A percentile compares a stretch with the other conserved stretches of the same genome.
Evolutionary conservation across 1,140 invertebrate species (phyloP).

Genomic region (Platyura marginata): DNA sequence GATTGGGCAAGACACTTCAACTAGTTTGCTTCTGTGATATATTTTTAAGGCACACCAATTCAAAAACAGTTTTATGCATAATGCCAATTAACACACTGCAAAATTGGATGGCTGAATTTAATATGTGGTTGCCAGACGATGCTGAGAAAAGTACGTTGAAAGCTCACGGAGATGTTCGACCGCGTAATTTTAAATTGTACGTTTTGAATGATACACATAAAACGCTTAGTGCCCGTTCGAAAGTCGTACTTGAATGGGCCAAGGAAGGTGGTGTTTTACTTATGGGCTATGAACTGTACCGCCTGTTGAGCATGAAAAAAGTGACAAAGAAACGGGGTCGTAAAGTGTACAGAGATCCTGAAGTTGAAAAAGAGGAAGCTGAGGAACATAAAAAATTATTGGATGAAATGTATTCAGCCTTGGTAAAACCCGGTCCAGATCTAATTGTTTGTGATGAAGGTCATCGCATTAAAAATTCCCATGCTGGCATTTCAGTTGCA

Average conservation of each 20-base stretch:
- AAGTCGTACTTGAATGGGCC: conserved; percentile 69
- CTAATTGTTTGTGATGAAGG: conserved; percentile 91
- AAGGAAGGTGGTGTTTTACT: conserved; percentile 79
- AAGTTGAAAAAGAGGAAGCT: conserved; percentile 55
- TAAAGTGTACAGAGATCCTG: conserved; percentile 25
- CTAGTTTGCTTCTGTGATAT: conserved; percentile 92
- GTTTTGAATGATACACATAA: conserved; percentile 90
- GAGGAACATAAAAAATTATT: conserved; percentile 72
- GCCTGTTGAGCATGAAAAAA: conserved; percentile 67
- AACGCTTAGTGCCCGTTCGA: conserved; percentile 64
- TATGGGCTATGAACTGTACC: conserved; percentile 95
- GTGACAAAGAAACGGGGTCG: conserved; percentile 20
- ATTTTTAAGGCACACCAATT: conserved; percentile 78
- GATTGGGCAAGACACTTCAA: conserved; percentile 96
- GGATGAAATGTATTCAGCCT: conserved; percentile 66
- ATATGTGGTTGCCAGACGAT: conserved; percentile 78
- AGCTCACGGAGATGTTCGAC: conserved; percentile 40
- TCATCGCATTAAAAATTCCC: conserved; percentile 90
- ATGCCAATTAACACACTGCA: conserved; percentile 98
- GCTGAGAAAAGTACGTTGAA: conserved; percentile 27
- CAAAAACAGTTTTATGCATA: conserved; percentile 81
- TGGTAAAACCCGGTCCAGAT: conserved; percentile 86
- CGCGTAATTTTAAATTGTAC: conserved; percentile 70
- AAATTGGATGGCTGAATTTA: conserved; percentile 96
- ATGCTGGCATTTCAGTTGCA: conserved; percentile 81